Percentiles rank a stretch among this genome's conserved stretches.
phyloP scores from a whole-genome alignment of 2,797 vertebrate genomes.

The Sebastes itinus region DNA sequence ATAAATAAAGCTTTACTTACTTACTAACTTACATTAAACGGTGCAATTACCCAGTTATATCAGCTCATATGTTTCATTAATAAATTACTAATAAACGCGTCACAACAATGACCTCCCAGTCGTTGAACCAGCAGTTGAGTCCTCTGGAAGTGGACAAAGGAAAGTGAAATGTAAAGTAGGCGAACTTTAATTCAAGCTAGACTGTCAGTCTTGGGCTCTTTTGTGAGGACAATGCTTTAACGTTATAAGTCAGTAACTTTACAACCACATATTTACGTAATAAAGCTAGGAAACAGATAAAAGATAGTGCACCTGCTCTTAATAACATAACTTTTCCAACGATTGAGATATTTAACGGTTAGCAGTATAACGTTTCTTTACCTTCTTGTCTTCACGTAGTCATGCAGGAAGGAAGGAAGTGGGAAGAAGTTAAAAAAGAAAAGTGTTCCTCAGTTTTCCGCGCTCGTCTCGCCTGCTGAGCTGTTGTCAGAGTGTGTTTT shows the following conservation, averaged over 20 bases:
- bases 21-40: not conserved
- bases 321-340: not conserved
- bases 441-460: constrained; percentile 22
- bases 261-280: not conserved
- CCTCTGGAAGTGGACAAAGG: constrained; percentile 10
- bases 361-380: constrained; percentile 32
- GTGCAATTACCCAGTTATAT: not conserved
- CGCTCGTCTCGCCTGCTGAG: constrained; percentile 30
- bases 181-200: not conserved
- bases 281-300: not conserved
- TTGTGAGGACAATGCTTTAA: not conserved
- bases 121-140: constrained; percentile 55
- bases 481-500: constrained; percentile 27
- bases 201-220: not conserved
- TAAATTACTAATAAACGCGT: constrained; percentile 70
- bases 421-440: constrained; percentile 33
- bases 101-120: constrained; percentile 62
- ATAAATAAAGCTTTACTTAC: too few species aligned
- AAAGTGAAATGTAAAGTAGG: not conserved
- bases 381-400: constrained; percentile 61
- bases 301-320: constrained; percentile 44
- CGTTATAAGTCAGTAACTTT: not conserved
- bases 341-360: not conserved
- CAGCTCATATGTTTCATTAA: constrained; percentile 34
- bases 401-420: constrained; percentile 49